Conservation (phyloP, 2,797 vertebrate species). For the Onychomys torridus region DNA sequence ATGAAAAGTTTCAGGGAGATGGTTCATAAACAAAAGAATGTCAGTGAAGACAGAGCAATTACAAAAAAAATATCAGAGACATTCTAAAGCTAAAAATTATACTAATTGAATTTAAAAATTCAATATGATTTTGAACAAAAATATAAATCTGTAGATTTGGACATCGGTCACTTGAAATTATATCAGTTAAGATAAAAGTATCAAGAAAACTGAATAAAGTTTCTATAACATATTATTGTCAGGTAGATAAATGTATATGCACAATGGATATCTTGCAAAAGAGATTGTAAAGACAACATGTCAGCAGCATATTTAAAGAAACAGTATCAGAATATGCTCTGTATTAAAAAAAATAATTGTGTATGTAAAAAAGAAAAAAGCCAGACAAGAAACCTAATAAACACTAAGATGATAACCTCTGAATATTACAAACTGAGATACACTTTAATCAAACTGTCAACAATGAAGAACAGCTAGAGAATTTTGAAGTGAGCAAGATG, state of each 20-base stretch:
- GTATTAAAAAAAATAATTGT: background rate
- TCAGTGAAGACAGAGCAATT: background rate
- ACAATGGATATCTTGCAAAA: background rate
- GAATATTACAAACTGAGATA: background rate
- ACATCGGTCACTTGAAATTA: background rate
- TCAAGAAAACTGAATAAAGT: background rate
- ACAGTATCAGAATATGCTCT: background rate
- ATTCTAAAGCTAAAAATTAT: background rate
- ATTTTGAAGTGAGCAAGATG: background rate
- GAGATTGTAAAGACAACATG: background rate
- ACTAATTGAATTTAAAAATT: background rate
- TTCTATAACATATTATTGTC: background rate
- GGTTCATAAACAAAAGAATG: background rate
- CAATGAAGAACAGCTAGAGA: background rate
- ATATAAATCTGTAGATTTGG: background rate
- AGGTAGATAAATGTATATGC: background rate
- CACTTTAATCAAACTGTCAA: conserved; percentile 2
- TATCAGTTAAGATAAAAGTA: background rate
- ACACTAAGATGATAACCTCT: background rate
- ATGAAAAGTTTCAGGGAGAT: background rate
- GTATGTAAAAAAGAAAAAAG: background rate
- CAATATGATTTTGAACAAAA: background rate
- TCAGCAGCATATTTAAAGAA: background rate
- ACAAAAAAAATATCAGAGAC: background rate
- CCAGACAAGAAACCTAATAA: background rate